Evolutionary conservation across 2,888 invertebrate genomes (phyloP).

Genomic region (Candidula unifasciata): DNA sequence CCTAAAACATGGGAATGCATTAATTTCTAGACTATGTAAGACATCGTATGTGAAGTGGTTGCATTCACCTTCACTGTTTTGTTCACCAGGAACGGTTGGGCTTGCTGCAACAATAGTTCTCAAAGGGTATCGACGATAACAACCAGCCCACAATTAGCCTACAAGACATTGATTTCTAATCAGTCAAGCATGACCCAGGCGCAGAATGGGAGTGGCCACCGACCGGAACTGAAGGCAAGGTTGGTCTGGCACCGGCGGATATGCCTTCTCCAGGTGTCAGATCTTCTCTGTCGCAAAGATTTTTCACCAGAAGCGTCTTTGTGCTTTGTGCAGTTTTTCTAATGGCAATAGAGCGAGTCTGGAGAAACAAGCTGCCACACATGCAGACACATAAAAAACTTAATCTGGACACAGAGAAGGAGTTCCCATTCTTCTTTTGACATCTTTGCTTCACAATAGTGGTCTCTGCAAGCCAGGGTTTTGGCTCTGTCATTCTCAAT

Average conservation of each 20-base stretch:
- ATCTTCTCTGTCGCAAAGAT: neutral
- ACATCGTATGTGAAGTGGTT: too few relatives aligned
- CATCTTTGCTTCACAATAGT: neutral
- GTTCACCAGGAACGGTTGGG: too few relatives aligned
- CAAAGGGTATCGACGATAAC: too few relatives aligned
- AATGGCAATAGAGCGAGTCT: neutral
- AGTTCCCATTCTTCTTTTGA: neutral
- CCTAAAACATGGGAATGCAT: too few relatives aligned
- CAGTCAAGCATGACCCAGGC: conserved; percentile 6
- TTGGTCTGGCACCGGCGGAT: neutral
- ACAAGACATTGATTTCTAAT: conserved; percentile 9
- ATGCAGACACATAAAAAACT: neutral
- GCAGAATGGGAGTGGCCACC: neutral
- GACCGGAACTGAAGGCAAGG: conserved; percentile 30
- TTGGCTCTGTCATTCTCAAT: too few relatives aligned
- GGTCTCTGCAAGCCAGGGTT: neutral
- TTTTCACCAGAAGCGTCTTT: neutral
- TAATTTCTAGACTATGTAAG: too few relatives aligned
- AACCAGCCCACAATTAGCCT: too few relatives aligned
- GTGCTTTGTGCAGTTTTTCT: neutral
- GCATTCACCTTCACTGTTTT: too few relatives aligned
- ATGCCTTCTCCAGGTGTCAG: conserved; percentile 20
- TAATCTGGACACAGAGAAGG: conserved; percentile 14
- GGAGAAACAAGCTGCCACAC: neutral
- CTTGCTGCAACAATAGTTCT: too few relatives aligned